These are phyloP conservation scores for Gymnocheta viridis DNA, from an alignment of 2,888 invertebrate species.

Conservation along the genomic window DNA sequence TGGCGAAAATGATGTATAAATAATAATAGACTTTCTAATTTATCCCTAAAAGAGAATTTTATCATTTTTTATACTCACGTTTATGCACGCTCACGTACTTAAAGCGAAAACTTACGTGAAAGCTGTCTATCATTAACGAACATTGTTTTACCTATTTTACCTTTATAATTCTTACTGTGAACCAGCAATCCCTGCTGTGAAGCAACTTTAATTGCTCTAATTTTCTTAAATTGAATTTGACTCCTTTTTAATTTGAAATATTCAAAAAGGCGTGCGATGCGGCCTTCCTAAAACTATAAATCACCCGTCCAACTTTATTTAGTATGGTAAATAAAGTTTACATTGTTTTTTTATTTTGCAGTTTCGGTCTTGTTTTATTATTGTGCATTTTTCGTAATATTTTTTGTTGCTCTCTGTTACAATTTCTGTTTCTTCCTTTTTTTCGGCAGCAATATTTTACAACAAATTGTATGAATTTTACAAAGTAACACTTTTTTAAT, in stretches of 20 bases:
- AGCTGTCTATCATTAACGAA: no score
- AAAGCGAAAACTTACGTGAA: no score
- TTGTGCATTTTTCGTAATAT: neutral
- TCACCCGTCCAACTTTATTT: conserved; percentile 28
- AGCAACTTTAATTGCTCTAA: neutral
- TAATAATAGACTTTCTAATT: no score
- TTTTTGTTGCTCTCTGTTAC: neutral
- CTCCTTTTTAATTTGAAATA: conserved; percentile 1
- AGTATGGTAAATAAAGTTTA: conserved; percentile 43
- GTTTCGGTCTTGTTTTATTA: conserved; percentile 22
- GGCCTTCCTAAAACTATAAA: conserved; percentile 43
- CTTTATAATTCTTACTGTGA: neutral
- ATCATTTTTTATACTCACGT: no score
- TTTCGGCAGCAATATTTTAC: conserved; percentile 63
- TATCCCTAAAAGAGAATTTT: no score
- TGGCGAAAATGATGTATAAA: no score
- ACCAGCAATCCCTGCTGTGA: neutral
- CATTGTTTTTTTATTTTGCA: conserved; percentile 8
- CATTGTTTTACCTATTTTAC: neutral
- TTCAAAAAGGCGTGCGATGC: neutral
- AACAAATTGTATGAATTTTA: conserved; percentile 69
- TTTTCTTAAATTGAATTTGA: neutral
- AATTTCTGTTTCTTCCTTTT: neutral
- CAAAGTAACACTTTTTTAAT: conserved; percentile 75
- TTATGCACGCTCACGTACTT: no score